A percentile compares a stretch with the other conserved stretches of the same genome.
Evolutionary conservation across 2,797 vertebrate species (phyloP).

Genomic region (Xerus rutilus): DNA sequence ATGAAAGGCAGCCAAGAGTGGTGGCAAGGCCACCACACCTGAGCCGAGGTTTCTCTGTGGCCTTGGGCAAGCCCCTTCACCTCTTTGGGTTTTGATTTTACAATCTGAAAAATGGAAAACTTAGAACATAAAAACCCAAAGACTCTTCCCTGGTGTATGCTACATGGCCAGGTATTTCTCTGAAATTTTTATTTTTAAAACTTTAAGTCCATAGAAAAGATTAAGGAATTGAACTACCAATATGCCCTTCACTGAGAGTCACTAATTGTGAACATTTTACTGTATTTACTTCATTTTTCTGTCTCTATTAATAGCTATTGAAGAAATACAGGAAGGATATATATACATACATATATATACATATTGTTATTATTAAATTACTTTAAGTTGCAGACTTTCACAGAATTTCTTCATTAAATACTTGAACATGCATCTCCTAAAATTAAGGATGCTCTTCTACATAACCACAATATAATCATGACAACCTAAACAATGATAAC

Average conservation of each 20-base stretch:
- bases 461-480: neutral
- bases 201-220: constrained; percentile 8
- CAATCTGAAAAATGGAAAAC: neutral
- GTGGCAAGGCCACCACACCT: neutral
- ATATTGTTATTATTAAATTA: neutral
- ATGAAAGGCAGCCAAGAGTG: neutral
- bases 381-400: neutral
- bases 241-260: neutral
- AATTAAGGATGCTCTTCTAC: neutral
- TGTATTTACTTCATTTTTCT: neutral
- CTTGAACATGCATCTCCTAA: neutral
- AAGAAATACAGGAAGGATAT: neutral
- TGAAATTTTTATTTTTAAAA: neutral
- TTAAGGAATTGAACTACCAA: neutral
- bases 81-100: constrained; percentile 23
- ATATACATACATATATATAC: neutral
- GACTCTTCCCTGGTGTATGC: neutral
- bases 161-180: neutral
- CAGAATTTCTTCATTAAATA: neutral
- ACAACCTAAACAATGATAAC: neutral
- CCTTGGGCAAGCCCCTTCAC: neutral
- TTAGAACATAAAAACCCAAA: constrained; percentile 45
- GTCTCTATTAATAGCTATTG: neutral
- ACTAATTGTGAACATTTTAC: neutral
- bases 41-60: neutral